Percentiles rank a stretch among this genome's conserved stretches.
Conservation (phyloP, 2,113 vertebrate genomes). For the Marcusenius ussheri region DNA sequence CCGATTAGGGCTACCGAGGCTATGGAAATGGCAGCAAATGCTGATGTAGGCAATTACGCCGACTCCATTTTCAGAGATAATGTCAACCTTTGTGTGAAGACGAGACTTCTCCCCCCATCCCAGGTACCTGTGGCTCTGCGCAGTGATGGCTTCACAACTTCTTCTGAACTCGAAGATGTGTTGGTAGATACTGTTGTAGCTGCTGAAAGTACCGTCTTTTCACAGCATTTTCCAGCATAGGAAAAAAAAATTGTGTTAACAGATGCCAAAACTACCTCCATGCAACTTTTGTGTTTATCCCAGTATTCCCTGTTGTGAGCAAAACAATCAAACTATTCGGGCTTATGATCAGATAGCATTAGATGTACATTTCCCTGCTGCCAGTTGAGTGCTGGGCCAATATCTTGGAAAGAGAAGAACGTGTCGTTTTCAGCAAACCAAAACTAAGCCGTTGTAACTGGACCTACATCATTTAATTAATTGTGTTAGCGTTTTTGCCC, state of each 20-base stretch:
- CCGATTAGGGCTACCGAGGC: background rate
- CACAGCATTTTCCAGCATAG: constrained; percentile 19
- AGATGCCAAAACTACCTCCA: background rate
- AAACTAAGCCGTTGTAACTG: constrained; percentile 33
- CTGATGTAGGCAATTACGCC: background rate
- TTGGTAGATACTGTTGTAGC: constrained; percentile 34
- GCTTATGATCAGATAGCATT: constrained; percentile 10
- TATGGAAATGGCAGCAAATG: background rate
- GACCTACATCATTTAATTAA: constrained; percentile 36
- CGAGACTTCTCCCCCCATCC: background rate
- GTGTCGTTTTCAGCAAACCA: constrained; percentile 25
- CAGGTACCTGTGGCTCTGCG: constrained; percentile 44
- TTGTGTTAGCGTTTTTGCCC: constrained; percentile 16
- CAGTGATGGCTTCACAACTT: constrained; percentile 36
- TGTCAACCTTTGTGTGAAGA: background rate
- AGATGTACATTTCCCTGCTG: constrained; percentile 10
- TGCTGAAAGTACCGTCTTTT: constrained; percentile 25
- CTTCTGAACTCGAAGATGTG: constrained; percentile 39
- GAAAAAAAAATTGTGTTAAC: background rate
- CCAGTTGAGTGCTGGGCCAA: background rate
- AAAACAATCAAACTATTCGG: constrained; percentile 9
- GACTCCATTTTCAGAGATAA: constrained; percentile 9
- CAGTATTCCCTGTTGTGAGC: background rate
- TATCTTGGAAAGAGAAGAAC: constrained; percentile 24
- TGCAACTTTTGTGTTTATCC: background rate